phyloP scores from a whole-genome alignment of 2,888 invertebrate genomes.

The Latrodectus hesperus region DNA sequence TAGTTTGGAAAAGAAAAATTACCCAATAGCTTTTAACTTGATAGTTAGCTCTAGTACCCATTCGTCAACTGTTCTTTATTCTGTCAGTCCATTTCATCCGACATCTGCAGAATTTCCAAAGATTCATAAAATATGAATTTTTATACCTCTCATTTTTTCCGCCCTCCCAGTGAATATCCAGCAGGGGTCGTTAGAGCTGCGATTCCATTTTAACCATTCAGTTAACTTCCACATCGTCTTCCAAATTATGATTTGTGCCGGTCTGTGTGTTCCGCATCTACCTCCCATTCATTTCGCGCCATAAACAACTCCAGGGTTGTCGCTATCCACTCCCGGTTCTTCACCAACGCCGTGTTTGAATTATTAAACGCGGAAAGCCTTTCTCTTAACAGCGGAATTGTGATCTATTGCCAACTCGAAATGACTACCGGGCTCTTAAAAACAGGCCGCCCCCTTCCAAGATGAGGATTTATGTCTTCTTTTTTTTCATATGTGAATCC shows the following conservation, averaged over 20 bases:
- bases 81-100: not conserved
- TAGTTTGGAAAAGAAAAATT: no score
- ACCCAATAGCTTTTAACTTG: no score
- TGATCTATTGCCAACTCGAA: not conserved
- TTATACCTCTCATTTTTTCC: not conserved
- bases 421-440: constrained; percentile 2
- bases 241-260: not conserved
- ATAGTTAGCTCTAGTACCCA: not conserved
- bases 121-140: not conserved
- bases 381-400: not conserved
- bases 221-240: not conserved
- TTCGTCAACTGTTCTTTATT: not conserved
- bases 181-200: no score
- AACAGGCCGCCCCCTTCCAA: not conserved
- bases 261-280: not conserved
- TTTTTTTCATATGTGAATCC: no score
- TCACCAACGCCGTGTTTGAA: not conserved
- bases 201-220: not conserved
- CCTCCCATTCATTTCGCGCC: not conserved
- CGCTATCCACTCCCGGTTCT: not conserved
- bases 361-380: not conserved
- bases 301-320: not conserved
- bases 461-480: not conserved
- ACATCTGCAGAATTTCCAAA: not conserved
- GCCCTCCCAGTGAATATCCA: not conserved